phyloP scores from a whole-genome alignment of 2,113 vertebrate genomes.

The Tyto alba region DNA sequence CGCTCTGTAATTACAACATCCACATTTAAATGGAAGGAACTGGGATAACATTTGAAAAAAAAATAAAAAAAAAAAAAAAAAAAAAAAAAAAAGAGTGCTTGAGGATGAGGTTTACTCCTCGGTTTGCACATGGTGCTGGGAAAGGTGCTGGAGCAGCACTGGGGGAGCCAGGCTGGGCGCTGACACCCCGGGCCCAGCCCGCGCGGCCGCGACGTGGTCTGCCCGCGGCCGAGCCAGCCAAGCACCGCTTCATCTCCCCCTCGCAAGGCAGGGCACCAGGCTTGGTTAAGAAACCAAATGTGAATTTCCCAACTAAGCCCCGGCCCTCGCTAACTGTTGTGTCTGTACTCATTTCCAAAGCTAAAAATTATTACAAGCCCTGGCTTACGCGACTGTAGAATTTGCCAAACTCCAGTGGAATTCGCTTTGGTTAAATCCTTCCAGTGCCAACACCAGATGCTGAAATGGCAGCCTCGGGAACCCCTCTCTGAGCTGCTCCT shows the following conservation, averaged over 20 bases:
- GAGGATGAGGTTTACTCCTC: neutral
- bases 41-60: neutral
- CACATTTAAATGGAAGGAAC: neutral
- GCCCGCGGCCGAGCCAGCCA: accelerated
- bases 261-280: neutral
- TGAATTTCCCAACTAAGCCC: neutral
- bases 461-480: neutral
- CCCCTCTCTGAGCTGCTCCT: neutral
- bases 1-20: constrained; percentile 59
- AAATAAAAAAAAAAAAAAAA: neutral
- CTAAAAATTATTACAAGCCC: neutral
- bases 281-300: neutral
- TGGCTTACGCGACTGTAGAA: neutral
- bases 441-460: neutral
- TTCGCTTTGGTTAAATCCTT: neutral
- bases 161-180: neutral
- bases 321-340: neutral
- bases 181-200: accelerated
- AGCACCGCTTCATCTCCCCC: neutral
- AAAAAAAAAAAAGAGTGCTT: neutral
- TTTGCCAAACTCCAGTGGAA: neutral
- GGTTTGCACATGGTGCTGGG: neutral
- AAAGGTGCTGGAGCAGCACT: neutral
- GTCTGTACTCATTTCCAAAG: neutral
- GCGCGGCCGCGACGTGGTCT: accelerated